These are phyloP conservation scores for Vidua chalybeata DNA, from an alignment of 2,113 vertebrate species.

Conservation along the genomic window DNA sequence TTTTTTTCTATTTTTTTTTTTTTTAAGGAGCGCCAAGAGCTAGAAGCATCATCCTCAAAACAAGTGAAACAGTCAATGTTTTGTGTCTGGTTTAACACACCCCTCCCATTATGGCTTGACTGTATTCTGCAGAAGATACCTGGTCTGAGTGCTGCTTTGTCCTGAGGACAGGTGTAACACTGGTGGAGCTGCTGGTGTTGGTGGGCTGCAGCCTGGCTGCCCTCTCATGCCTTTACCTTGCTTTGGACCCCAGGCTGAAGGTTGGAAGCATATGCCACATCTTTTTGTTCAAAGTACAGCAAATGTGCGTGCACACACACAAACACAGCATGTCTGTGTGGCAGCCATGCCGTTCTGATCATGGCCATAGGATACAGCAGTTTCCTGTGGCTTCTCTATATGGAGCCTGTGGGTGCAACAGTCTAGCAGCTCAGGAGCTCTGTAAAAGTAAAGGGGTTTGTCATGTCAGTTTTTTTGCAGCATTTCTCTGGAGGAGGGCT, in stretches of 20 bases:
- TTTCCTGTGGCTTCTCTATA: rapidly evolving
- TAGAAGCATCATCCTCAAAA: neutral
- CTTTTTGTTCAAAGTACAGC: neutral
- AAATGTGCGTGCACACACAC: neutral
- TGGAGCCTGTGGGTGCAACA: neutral
- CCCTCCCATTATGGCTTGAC: neutral
- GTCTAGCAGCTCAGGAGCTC: neutral
- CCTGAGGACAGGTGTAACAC: neutral
- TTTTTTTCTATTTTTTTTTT: no score
- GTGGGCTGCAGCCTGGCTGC: neutral
- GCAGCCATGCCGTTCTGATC: neutral
- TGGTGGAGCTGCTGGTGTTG: neutral
- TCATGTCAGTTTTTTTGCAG: neutral
- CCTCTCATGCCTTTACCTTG: neutral
- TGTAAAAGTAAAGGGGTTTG: neutral
- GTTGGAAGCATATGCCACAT: neutral
- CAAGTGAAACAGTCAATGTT: neutral
- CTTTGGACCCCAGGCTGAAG: neutral
- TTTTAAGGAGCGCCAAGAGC: neutral
- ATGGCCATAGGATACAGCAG: neutral
- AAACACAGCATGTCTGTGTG: neutral
- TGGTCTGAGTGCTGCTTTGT: neutral
- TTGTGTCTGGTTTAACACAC: neutral
- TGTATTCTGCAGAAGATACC: neutral
- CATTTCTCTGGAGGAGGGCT: neutral